A percentile compares a stretch with the other conserved stretches of the same genome.
Evolutionary conservation across 2,797 vertebrate species (phyloP).

Genomic region (Aulostomus chinensis): DNA sequence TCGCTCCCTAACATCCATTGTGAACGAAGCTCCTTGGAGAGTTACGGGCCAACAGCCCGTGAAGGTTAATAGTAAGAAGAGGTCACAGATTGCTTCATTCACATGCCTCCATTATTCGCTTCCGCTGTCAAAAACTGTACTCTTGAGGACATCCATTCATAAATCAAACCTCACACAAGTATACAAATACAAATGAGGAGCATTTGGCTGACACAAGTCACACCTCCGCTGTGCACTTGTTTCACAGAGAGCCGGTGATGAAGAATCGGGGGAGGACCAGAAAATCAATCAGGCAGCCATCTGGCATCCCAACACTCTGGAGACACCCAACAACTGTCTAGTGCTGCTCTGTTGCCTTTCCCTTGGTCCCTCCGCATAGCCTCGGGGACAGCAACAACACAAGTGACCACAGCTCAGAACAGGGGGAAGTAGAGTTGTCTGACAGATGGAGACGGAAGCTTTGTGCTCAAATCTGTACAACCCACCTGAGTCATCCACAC

Average conservation of each 20-base stretch:
- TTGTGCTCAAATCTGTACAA: constrained; percentile 13
- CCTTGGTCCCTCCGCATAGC: constrained; percentile 25
- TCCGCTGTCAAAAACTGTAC: constrained; percentile 34
- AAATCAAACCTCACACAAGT: constrained; percentile 35
- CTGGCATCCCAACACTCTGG: constrained; percentile 49
- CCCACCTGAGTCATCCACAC: constrained; percentile 4
- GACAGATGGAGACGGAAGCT: constrained; percentile 20
- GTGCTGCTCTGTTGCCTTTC: constrained; percentile 19
- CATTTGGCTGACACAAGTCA: constrained; percentile 10
- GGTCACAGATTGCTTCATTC: constrained; percentile 51
- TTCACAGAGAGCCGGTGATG: constrained; percentile 34
- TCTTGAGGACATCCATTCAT: constrained; percentile 28
- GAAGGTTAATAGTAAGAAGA: constrained; percentile 50
- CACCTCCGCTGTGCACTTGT: constrained; percentile 17
- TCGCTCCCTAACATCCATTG: constrained; percentile 18
- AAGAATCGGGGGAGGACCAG: constrained; percentile 46
- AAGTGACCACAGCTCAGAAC: constrained; percentile 28
- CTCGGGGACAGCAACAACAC: constrained; percentile 31
- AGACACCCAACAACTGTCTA: constrained; percentile 48
- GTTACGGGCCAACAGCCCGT: constrained; percentile 12
- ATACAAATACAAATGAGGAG: constrained; percentile 31
- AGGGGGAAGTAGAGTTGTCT: constrained; percentile 9
- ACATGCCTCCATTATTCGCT: constrained; percentile 34
- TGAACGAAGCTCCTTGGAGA: constrained; percentile 31
- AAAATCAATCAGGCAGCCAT: constrained; percentile 61